Conservation (phyloP, 2,113 vertebrate genomes). For the Onychostruthus taczanowskii region DNA sequence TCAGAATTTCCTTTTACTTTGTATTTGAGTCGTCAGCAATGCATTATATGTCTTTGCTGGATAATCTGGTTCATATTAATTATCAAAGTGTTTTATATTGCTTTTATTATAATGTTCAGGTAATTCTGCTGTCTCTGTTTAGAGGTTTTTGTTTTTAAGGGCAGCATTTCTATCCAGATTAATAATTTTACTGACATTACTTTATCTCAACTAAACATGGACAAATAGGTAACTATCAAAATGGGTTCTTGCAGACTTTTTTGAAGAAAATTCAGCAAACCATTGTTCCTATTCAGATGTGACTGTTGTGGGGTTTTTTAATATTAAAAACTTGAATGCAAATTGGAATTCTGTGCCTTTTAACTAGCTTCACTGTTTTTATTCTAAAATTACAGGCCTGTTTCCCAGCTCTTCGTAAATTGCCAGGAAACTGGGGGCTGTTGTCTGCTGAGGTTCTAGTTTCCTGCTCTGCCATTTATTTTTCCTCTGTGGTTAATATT, state of each 20-base stretch:
- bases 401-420: background rate
- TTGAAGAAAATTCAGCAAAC: background rate
- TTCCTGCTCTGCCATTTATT: background rate
- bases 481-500: background rate
- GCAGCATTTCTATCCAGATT: background rate
- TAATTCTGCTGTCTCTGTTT: background rate
- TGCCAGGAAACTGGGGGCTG: background rate
- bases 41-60: background rate
- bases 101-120: background rate
- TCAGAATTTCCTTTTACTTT: background rate
- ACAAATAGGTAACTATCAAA: background rate
- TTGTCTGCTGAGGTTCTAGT: background rate
- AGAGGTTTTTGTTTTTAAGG: background rate
- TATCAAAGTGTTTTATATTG: background rate
- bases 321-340: background rate
- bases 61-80: background rate
- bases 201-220: background rate
- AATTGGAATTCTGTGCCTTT: background rate
- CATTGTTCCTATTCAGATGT: background rate
- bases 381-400: conserved; percentile 14
- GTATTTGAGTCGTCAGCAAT: background rate
- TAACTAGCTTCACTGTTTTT: conserved; percentile 1
- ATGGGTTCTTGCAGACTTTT: background rate
- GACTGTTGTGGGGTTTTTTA: background rate
- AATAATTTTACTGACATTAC: background rate